phyloP scores from a whole-genome alignment of 2,113 vertebrate species.

The Ranitomeya imitator region DNA sequence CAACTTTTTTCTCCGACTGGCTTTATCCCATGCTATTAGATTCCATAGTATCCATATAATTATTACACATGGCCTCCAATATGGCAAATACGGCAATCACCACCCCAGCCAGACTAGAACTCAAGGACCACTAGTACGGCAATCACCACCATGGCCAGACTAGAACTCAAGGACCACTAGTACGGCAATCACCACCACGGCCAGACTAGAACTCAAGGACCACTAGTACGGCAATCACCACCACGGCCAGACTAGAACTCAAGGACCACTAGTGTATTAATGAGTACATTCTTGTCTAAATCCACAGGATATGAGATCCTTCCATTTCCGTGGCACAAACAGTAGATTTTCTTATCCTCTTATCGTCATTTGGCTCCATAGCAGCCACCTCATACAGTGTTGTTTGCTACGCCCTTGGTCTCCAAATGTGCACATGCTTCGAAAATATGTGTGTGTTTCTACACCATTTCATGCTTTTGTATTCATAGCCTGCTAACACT shows the following conservation, averaged over 20 bases:
- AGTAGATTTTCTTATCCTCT: neutral
- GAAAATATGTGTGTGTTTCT: slow-evolving; percentile 4
- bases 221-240: no score
- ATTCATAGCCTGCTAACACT: slow-evolving; percentile 23
- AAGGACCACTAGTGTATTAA: neutral
- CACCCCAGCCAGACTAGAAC: no score
- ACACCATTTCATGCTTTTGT: neutral
- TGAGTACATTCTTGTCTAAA: neutral
- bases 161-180: no score
- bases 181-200: no score
- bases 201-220: no score
- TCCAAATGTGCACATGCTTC: neutral
- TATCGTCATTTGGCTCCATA: neutral
- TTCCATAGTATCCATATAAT: no score
- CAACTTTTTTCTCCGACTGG: no score
- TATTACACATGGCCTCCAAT: no score
- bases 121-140: no score
- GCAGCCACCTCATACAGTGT: neutral
- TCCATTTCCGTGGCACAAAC: neutral
- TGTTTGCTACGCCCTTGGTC: neutral
- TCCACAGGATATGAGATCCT: neutral
- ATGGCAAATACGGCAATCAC: no score
- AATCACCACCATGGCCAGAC: no score
- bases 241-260: neutral
- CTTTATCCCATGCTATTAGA: no score